A percentile compares a stretch with the other conserved stretches of the same genome.
Evolutionary conservation across 2,797 vertebrate genomes (phyloP).

Genomic region (Adelosebastes latens): DNA sequence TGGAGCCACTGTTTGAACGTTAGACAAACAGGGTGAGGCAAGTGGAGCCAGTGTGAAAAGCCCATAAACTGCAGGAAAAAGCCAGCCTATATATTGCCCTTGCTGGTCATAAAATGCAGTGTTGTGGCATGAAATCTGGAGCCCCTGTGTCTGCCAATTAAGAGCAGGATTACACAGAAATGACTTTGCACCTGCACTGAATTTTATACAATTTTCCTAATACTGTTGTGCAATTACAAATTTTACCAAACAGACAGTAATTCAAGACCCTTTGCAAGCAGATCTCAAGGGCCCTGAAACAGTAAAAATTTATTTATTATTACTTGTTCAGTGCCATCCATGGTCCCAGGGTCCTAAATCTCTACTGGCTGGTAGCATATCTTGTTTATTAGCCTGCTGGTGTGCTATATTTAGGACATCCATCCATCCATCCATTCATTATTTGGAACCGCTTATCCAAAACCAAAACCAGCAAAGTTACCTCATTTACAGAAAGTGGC

Average conservation of each 20-base stretch:
- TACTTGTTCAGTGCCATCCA: not conserved
- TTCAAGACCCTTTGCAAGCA: not conserved
- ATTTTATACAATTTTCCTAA: not conserved
- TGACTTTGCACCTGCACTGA: not conserved
- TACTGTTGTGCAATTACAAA: not conserved
- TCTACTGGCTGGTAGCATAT: not conserved
- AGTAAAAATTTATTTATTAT: not conserved
- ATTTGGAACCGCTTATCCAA: not conserved
- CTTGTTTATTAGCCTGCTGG: not conserved
- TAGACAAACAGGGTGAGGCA: not conserved
- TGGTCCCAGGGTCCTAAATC: not conserved
- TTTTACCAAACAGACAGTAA: not conserved
- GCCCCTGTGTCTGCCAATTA: not conserved
- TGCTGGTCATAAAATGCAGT: not conserved
- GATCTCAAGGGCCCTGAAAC: not conserved
- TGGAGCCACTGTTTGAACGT: not conserved
- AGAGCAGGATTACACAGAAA: not conserved
- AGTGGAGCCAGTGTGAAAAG: not conserved
- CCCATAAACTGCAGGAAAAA: constrained; percentile 12
- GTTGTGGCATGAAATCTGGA: not conserved
- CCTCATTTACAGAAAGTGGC: constrained; percentile 6
- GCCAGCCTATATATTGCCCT: not conserved
- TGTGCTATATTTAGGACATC: not conserved
- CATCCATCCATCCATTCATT: too few relatives aligned
- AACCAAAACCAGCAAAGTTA: not conserved